These are phyloP conservation scores for Meriones psammophilus DNA, from an alignment of 2,797 vertebrate genomes.

Conservation along the genomic window DNA sequence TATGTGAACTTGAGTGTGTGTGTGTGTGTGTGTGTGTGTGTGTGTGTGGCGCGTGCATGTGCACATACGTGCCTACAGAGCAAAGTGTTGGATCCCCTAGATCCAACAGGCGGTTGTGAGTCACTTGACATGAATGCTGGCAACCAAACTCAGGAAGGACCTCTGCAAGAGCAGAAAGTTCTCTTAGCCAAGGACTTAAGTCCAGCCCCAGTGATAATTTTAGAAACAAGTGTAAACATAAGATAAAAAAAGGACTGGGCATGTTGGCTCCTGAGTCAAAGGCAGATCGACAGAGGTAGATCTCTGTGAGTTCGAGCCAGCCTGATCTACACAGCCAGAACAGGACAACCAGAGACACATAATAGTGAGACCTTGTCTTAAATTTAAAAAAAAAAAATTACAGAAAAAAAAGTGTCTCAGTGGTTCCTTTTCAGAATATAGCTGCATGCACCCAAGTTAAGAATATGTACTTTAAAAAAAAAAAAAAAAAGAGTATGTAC, in stretches of 20 bases:
- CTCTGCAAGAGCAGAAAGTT: background rate
- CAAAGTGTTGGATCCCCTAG: background rate
- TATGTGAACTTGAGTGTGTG: background rate
- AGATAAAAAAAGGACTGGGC: background rate
- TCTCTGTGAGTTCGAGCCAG: background rate
- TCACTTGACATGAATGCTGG: background rate
- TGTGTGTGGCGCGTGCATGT: background rate
- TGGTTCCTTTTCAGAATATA: slow-evolving; percentile 53
- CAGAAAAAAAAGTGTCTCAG: background rate
- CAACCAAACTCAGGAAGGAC: background rate
- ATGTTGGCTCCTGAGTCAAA: background rate
- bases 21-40: background rate
- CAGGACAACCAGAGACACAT: background rate
- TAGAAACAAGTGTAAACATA: slow-evolving; percentile 26
- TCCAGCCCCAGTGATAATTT: background rate
- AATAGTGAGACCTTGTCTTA: too few relatives aligned
- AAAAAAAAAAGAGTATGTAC: too few relatives aligned
- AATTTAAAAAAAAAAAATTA: background rate
- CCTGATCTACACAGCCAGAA: background rate
- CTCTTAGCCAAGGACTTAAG: background rate
- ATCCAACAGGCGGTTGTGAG: background rate
- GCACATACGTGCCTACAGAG: background rate
- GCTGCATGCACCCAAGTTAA: background rate
- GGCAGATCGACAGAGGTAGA: background rate
- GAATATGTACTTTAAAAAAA: background rate